Conservation (phyloP, 2,113 vertebrate genomes). For the Mugil cephalus region DNA sequence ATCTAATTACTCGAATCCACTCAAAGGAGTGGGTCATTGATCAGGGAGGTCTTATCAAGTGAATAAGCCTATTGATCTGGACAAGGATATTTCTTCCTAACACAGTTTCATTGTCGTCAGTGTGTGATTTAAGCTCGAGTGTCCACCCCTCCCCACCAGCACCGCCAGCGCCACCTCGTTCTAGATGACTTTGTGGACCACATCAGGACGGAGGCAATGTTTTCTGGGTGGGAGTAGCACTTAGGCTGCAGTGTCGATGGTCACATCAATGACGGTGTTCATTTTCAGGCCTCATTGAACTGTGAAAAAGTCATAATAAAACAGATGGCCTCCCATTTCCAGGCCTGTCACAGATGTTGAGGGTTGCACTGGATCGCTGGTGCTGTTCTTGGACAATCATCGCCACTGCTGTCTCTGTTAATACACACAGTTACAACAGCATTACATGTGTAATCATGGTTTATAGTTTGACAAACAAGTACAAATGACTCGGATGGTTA, state of each 20-base stretch:
- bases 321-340: slow-evolving; percentile 72
- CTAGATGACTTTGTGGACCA: slow-evolving; percentile 52
- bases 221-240: slow-evolving; percentile 24
- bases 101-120: slow-evolving; percentile 68
- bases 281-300: slow-evolving; percentile 77
- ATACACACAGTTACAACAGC: slow-evolving; percentile 22
- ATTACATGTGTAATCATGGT: slow-evolving; percentile 21
- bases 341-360: slow-evolving; percentile 62
- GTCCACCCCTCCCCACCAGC: no score
- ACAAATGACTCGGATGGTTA: slow-evolving; percentile 1
- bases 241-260: slow-evolving; percentile 43
- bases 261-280: slow-evolving; percentile 62
- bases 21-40: slow-evolving; percentile 79
- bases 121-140: slow-evolving; percentile 70
- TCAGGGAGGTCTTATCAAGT: slow-evolving; percentile 72
- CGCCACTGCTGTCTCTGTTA: slow-evolving; percentile 35
- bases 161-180: no score
- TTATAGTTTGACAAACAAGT: slow-evolving; percentile 29
- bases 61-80: slow-evolving; percentile 74
- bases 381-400: slow-evolving; percentile 52
- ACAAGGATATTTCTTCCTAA: slow-evolving; percentile 78
- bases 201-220: slow-evolving; percentile 28
- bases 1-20: slow-evolving; percentile 84
- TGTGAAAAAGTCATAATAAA: slow-evolving; percentile 75
- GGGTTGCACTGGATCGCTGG: slow-evolving; percentile 56